A percentile compares a stretch with the other conserved stretches of the same genome.
Conservation (phyloP, 2,113 vertebrate species). For the Gracilinanus agilis region DNA sequence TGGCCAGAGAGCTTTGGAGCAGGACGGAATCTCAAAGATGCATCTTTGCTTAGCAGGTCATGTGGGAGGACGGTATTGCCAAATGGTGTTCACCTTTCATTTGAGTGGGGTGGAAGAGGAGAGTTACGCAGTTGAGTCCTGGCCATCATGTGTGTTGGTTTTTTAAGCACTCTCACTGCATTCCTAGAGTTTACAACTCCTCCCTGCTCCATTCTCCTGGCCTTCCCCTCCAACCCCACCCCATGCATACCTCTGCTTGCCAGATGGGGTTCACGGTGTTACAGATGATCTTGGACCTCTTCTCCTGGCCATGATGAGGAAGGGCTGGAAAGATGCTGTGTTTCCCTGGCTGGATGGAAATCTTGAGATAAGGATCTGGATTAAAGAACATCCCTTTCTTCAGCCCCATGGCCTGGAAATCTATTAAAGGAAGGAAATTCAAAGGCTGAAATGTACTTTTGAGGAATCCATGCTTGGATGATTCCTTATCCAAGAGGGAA, state of each 20-base stretch:
- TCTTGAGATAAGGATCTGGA: slow-evolving; percentile 98
- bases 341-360: slow-evolving; percentile 98
- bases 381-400: slow-evolving; percentile 99
- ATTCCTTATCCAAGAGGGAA: neutral
- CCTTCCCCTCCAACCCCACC: neutral
- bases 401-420: slow-evolving; percentile 95
- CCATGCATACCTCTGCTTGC: slow-evolving; percentile 91
- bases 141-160: neutral
- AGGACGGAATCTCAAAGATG: neutral
- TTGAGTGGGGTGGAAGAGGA: neutral
- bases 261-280: slow-evolving; percentile 97
- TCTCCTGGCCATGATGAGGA: slow-evolving; percentile 97
- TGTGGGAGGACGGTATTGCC: neutral
- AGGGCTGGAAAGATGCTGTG: slow-evolving; percentile 98
- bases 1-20: neutral
- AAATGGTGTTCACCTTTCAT: neutral
- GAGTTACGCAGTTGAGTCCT: neutral
- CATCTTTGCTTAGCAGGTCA: neutral
- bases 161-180: neutral
- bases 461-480: neutral
- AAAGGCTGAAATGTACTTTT: slow-evolving; percentile 47
- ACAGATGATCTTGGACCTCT: slow-evolving; percentile 93
- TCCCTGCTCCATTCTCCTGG: neutral
- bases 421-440: slow-evolving; percentile 81
- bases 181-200: neutral